Evolutionary conservation across 2,888 invertebrate genomes (phyloP), one percentile per base, ranked within the genome.

Genomic region (Nemoura dubitans): DNA sequence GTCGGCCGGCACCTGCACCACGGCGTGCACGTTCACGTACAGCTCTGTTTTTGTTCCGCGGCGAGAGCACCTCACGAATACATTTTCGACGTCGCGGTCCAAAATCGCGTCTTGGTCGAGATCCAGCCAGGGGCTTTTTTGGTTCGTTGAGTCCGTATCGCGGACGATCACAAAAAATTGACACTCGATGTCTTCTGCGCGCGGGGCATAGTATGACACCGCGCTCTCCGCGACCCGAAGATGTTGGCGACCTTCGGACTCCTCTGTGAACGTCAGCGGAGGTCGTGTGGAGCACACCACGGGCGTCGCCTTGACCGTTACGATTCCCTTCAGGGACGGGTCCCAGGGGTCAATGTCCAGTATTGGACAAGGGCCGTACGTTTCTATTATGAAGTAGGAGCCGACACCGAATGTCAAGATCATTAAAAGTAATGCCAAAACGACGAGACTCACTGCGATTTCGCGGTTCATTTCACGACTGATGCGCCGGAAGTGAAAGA

Each of bases 21-120:
- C 92, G 0, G 93, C 91, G 90, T 95, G 95, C 0, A 94, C 93
- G 88, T 94, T 93, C 88, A 92, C 92, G 90, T 94, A 94, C 26
- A 93, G 90, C 29, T 90, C 87, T 25, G 88, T 88, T 10, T 87
- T 88, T 36, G 89, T 88, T 76, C 88, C 87, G 29, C 86, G 88
- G 90, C 85, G 89, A 42, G 89, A 90, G 88, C 95, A 95, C 87
- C 91, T 92, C 0, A 94, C 93, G 88, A 93, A 89, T 10, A 93
- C 91, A 85, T 92, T 92, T 10, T 93, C 93, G 16, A 92, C 91
- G 5, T 91, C 90, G 5, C 91, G 89, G 21, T 91, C 89, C n/a
- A 93, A 88, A 85, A 89, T 89, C 0, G 90, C 91, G 83, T 89
- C 91, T 5, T 90, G 89, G 16, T 91, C 89, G 88, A 95, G 93